These are phyloP conservation scores for Hormiphora californensis DNA, from an alignment of 37 sponge, comb jelly and placozoan genomes.

Conservation along the genomic window DNA sequence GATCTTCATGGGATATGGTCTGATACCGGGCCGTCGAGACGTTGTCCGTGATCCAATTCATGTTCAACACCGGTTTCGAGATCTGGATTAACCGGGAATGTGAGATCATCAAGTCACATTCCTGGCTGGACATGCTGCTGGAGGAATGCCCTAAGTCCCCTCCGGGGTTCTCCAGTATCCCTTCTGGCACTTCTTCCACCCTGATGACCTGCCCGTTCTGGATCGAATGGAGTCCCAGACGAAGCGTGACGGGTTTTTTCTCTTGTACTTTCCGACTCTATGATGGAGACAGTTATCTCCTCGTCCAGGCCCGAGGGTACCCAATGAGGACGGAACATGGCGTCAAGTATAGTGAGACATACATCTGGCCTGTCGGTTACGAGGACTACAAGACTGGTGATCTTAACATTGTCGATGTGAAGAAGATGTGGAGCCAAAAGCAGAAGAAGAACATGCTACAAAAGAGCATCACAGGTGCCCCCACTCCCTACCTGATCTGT, in stretches of 20 bases:
- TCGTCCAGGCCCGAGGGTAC: neutral
- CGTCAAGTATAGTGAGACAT: neutral
- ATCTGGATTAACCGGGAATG: neutral
- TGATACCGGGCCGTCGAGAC: neutral
- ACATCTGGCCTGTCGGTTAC: constrained; percentile 1
- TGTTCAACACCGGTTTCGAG: constrained; percentile 34
- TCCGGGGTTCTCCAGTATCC: neutral
- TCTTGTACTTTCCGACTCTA: neutral
- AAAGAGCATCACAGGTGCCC: too few relatives aligned
- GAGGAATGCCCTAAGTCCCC: neutral
- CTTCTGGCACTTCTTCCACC: neutral
- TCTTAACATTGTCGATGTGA: neutral
- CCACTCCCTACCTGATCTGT: too few relatives aligned
- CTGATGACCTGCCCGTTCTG: neutral
- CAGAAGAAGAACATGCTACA: neutral
- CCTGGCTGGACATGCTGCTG: constrained; percentile 7
- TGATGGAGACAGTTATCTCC: neutral
- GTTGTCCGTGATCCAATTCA: neutral
- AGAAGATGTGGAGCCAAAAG: constrained; percentile 10
- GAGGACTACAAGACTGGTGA: neutral
- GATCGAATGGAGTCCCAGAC: too few relatives aligned
- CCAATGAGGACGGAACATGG: neutral
- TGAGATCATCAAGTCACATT: constrained; percentile 17
- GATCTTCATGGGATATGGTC: constrained; percentile 21
- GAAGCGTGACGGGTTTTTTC: neutral